Base-by-base conservation (phyloP, 2,797 vertebrate species). In the Chromobotia macracanthus region DNA sequence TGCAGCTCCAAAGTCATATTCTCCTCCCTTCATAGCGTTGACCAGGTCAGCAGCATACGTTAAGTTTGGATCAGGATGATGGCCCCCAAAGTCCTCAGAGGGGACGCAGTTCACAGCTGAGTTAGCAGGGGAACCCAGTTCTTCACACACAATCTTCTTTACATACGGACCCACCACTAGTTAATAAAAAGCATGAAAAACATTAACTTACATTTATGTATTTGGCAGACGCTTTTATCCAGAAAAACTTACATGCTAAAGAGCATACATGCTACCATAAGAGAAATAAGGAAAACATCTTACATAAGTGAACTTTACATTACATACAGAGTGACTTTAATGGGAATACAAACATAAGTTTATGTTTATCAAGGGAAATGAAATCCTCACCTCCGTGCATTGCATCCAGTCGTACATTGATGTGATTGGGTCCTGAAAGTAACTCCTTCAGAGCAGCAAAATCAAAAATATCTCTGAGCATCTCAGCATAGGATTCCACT, bases 41-140 rank as follows among this genome's bases (percentile, higher is more conserved):
- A 99, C 98, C 81, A 99, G 91, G 87, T 99, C 97, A 0, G 97
- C 94, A 44, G 98, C 97, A 0, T 99, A 99, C 69, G 98, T 99
- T 83, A 99, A 88, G 89, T 99, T 99, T 79, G 98, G 98, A 91
- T 99, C 98, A 0, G 98, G 98, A 86, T 99, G 98, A 87, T 99
- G 97, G 35, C 98, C 98, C 1, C 97, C 98, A 1, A 99, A 99
- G 89, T 99, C 97, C 84, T 99, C 98, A 84, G 95, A 84, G 0
- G 98, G 97, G 44, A 94, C 85, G 53, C 97, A 99, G 88, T 96
- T 98, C 51, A 99, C 94, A 0, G 97, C 97, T 0, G 96, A 97
- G 87, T 95, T 95, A 60, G 95, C 96, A 0, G 96, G 95, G 78
- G 98, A 95, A 0, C 98, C 97, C 0, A 99, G 93, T 79, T 99